These are phyloP conservation scores for Hestina assimilis DNA, from an alignment of 1,140 invertebrate genomes.

Conservation along the genomic window DNA sequence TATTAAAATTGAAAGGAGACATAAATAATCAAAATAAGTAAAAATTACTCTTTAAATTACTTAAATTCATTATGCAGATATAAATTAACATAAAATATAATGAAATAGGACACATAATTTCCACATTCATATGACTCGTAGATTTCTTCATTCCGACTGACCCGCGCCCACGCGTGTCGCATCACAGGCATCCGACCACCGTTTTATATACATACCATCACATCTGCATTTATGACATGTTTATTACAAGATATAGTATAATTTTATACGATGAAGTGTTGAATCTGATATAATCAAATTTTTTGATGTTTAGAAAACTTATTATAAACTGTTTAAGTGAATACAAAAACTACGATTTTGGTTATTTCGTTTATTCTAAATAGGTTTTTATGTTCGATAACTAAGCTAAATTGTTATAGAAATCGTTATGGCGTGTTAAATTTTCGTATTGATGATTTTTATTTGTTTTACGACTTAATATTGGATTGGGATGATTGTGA, in stretches of 20 bases:
- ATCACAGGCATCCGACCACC: conserved; percentile 33
- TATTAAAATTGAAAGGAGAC: no score
- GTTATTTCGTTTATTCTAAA: conserved; percentile 6
- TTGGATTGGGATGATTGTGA: no score
- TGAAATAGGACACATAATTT: not conserved
- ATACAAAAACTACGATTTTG: not conserved
- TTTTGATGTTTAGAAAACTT: not conserved
- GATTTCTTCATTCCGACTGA: conserved; percentile 15
- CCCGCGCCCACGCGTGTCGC: conserved; percentile 30
- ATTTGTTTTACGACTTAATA: not conserved
- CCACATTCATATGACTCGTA: not conserved
- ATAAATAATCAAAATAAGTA: no score
- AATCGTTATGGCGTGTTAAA: not conserved
- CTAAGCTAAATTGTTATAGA: not conserved
- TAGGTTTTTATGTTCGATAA: conserved; percentile 3
- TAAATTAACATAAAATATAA: conserved; percentile 15
- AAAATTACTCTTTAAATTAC: not conserved
- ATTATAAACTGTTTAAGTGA: not conserved
- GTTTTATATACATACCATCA: conserved; percentile 37
- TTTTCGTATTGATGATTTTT: conserved; percentile 7
- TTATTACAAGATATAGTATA: conserved; percentile 30
- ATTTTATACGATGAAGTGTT: conserved; percentile 21
- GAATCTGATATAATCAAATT: conserved; percentile 8
- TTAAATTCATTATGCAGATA: not conserved
- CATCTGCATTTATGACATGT: conserved; percentile 35